Percentiles rank a stretch among this genome's conserved stretches.
phyloP scores from a whole-genome alignment of 2,797 vertebrate genomes.

The Amniataba percoides region DNA sequence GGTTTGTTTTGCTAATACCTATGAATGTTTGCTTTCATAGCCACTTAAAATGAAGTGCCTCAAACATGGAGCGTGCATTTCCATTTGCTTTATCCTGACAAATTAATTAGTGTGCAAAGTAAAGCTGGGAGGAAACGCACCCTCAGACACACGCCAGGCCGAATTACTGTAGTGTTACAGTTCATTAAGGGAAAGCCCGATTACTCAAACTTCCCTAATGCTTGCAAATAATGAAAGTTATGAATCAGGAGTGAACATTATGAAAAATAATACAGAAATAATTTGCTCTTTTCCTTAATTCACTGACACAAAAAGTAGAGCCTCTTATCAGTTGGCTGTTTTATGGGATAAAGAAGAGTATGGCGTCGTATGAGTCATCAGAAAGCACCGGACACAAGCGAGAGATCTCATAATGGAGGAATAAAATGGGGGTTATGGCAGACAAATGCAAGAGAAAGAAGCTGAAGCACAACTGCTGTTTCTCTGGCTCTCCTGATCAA shows the following conservation, averaged over 20 bases:
- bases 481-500: slow-evolving; percentile 52
- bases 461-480: slow-evolving; percentile 32
- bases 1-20: slow-evolving; percentile 80
- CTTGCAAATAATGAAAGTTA: slow-evolving; percentile 40
- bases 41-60: slow-evolving; percentile 73
- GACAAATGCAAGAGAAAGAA: slow-evolving; percentile 36
- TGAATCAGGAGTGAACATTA: slow-evolving; percentile 28
- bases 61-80: slow-evolving; percentile 58
- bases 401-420: slow-evolving; percentile 16
- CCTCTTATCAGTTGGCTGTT: slow-evolving; percentile 5
- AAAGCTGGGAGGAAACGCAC: slow-evolving; percentile 52
- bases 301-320: slow-evolving; percentile 19
- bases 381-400: slow-evolving; percentile 3
- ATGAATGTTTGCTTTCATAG: slow-evolving; percentile 78
- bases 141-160: slow-evolving; percentile 42
- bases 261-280: slow-evolving; percentile 23
- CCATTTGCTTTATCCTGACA: slow-evolving; percentile 66
- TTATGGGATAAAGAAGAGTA: not conserved
- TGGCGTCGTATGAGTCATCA: slow-evolving; percentile 13
- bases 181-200: slow-evolving; percentile 62
- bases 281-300: slow-evolving; percentile 1
- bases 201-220: slow-evolving; percentile 47
- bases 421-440: not conserved
- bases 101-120: slow-evolving; percentile 74
- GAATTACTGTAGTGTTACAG: slow-evolving; percentile 53